Evolutionary conservation across 1,140 invertebrate species (phyloP).

Genomic region (Dinothrombium tinctorium): DNA sequence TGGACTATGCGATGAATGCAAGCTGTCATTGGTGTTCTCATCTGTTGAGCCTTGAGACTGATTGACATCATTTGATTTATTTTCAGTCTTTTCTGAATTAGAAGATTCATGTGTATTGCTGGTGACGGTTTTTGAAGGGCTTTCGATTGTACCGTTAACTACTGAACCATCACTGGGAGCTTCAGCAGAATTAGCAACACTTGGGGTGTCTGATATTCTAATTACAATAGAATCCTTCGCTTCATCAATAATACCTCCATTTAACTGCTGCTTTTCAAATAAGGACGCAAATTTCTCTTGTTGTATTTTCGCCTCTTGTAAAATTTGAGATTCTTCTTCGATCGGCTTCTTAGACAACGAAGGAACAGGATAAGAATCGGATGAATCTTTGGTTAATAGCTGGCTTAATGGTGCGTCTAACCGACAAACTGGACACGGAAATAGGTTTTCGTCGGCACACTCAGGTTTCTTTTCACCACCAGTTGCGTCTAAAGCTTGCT

Average conservation of each 20-base stretch:
- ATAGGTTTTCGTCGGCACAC: background rate
- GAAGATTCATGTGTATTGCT: too few relatives aligned
- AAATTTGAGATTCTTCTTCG: background rate
- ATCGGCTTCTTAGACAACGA: background rate
- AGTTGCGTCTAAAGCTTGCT: background rate
- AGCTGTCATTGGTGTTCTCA: too few relatives aligned
- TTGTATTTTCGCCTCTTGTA: background rate
- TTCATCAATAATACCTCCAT: conserved; percentile 6
- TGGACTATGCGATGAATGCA: too few relatives aligned
- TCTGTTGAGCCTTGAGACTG: too few relatives aligned
- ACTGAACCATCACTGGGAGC: too few relatives aligned
- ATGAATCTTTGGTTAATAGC: background rate
- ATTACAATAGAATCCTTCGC: conserved; percentile 2
- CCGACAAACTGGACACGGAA: conserved; percentile 7
- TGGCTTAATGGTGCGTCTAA: background rate
- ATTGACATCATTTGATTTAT: too few relatives aligned
- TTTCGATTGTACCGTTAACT: too few relatives aligned
- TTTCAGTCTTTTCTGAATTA: too few relatives aligned
- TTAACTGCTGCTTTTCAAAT: conserved; percentile 3
- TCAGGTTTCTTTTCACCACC: background rate
- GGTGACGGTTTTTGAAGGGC: too few relatives aligned
- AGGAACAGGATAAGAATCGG: background rate
- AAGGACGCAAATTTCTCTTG: background rate
- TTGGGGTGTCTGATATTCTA: conserved; percentile 3
- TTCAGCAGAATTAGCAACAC: conserved; percentile 3